Evolutionary conservation across 2,113 vertebrate genomes (phyloP).

Genomic region (Tamias sibiricus): DNA sequence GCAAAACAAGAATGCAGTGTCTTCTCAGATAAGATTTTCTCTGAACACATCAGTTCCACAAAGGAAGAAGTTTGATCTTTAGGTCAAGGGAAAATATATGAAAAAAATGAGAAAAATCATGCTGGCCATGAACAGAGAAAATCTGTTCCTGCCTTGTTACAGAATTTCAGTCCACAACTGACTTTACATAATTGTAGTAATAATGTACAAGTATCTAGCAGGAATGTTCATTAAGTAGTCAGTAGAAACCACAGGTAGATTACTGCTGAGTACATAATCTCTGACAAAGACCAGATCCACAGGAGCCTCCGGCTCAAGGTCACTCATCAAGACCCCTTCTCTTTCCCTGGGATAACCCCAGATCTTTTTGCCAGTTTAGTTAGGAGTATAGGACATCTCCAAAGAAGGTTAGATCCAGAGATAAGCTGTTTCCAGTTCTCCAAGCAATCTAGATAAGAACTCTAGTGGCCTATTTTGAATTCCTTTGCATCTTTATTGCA

Average conservation of each 20-base stretch:
- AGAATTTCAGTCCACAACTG: neutral
- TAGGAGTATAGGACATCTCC: constrained; percentile 30
- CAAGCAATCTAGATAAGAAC: constrained; percentile 53
- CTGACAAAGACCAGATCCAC: neutral
- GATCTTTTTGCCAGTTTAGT: neutral
- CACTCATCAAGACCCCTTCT: neutral
- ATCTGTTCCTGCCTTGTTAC: neutral
- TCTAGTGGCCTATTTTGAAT: constrained; percentile 56
- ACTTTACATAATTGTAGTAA: neutral
- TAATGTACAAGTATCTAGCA: neutral
- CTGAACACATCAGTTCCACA: neutral
- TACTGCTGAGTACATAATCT: neutral
- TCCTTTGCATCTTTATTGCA: constrained; percentile 56
- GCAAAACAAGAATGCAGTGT: neutral
- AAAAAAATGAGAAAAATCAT: neutral
- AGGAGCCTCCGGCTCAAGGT: constrained; percentile 6
- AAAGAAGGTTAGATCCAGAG: constrained; percentile 53
- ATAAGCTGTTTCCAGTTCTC: constrained; percentile 43
- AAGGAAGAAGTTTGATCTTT: constrained; percentile 12
- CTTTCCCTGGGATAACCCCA: neutral
- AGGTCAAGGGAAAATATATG: neutral
- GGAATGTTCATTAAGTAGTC: neutral
- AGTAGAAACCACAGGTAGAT: neutral
- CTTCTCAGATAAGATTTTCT: neutral
- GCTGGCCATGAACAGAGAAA: neutral